A percentile compares a stretch with the other conserved stretches of the same genome.
Evolutionary conservation across 1,140 invertebrate genomes (phyloP).

Genomic region (Conus betulinus): DNA sequence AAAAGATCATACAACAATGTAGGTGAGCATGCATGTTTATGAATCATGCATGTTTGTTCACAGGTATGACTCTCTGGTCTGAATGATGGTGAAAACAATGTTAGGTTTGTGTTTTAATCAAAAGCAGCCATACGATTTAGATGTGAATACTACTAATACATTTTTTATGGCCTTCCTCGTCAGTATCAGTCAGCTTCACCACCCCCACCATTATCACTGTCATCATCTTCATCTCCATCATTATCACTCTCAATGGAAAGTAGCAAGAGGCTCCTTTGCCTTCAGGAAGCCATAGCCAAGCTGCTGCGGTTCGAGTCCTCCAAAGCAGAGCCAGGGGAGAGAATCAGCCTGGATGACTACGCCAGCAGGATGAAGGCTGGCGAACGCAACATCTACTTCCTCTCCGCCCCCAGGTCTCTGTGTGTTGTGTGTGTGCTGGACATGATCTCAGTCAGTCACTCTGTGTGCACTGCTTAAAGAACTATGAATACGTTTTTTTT

Average conservation of each 20-base stretch:
- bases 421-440: not conserved
- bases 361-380: conserved; percentile 83
- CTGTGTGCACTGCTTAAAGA: not conserved
- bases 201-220: not conserved
- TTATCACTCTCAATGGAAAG: not conserved
- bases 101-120: no score
- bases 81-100: no score
- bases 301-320: conserved; percentile 95
- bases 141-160: no score
- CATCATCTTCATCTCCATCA: no score
- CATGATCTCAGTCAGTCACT: not conserved
- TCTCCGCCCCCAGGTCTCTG: conserved; percentile 90
- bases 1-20: no score
- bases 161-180: no score
- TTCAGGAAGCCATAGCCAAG: conserved; percentile 92
- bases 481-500: not conserved
- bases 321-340: conserved; percentile 82
- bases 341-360: conserved; percentile 91
- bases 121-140: no score
- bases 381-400: conserved; percentile 93
- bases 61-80: no score
- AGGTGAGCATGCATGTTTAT: no score
- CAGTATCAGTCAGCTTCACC: no score
- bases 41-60: no score
- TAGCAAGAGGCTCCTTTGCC: no score